Percentiles rank a stretch among this genome's conserved stretches.
Conservation (phyloP, 2,888 invertebrate genomes). For the Phorcus lineatus region DNA sequence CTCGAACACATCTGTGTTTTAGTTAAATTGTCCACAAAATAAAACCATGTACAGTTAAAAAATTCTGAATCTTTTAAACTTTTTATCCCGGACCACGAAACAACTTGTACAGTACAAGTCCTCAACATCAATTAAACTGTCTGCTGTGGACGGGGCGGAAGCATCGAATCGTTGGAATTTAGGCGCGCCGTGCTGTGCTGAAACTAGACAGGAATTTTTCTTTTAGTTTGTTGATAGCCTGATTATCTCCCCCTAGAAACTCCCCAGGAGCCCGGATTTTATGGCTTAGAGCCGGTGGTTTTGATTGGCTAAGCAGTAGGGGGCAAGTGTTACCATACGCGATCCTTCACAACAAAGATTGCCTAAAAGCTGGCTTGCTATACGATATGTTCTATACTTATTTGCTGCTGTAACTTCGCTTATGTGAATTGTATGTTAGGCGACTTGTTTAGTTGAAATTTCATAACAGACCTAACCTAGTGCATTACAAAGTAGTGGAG, state of each 20-base stretch:
- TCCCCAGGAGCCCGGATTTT: background rate
- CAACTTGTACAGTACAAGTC: no score
- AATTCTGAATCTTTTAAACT: no score
- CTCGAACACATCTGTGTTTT: no score
- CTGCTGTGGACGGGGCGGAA: background rate
- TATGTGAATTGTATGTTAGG: no score
- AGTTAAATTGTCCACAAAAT: no score
- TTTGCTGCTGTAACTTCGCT: no score
- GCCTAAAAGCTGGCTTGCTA: conserved; percentile 3
- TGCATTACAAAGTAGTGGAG: no score
- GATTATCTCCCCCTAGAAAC: background rate
- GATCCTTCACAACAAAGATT: background rate
- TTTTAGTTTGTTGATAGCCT: background rate
- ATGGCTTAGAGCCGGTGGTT: background rate
- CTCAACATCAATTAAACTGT: background rate
- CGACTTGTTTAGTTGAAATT: no score
- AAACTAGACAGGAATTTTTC: background rate
- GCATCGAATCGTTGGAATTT: background rate
- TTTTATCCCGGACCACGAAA: no score
- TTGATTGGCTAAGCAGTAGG: conserved; percentile 7
- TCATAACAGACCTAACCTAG: no score
- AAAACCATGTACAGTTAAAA: no score
- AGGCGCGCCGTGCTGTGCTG: background rate
- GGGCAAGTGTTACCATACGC: conserved; percentile 6
- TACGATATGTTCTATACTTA: background rate